Percentiles rank a stretch among this genome's conserved stretches.
phyloP scores from a whole-genome alignment of 2,888 invertebrate species.

The Horisme vitalbata region DNA sequence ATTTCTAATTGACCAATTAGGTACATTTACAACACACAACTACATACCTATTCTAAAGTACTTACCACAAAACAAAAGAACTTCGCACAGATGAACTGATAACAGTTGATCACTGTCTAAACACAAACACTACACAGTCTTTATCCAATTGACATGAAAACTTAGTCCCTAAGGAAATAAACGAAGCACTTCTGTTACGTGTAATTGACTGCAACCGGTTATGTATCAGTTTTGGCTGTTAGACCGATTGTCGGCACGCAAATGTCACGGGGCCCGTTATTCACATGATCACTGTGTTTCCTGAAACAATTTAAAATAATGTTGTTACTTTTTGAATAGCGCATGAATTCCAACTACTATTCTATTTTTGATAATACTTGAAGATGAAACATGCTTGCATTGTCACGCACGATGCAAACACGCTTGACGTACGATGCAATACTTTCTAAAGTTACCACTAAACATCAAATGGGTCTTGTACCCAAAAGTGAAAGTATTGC shows the following conservation, averaged over 20 bases:
- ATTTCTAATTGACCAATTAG: no score
- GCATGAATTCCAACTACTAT: background rate
- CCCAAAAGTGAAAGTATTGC: no score
- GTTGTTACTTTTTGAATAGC: slow-evolving; percentile 6
- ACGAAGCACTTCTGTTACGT: slow-evolving; percentile 10
- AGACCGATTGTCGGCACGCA: slow-evolving; percentile 54
- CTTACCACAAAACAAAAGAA: slow-evolving; percentile 15
- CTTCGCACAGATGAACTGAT: slow-evolving; percentile 1
- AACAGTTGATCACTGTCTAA: background rate
- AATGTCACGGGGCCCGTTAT: slow-evolving; percentile 54
- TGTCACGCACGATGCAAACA: no score
- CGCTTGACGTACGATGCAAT: no score
- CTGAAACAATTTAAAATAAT: slow-evolving; percentile 47
- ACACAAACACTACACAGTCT: slow-evolving; percentile 7
- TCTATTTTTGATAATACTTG: no score
- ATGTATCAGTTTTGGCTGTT: slow-evolving; percentile 37
- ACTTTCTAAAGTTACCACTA: no score
- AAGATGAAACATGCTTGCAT: no score
- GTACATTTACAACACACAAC: no score
- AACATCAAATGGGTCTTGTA: no score
- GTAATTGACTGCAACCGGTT: slow-evolving; percentile 52
- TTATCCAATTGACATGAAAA: background rate
- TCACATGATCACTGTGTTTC: slow-evolving; percentile 39
- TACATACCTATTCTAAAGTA: no score
- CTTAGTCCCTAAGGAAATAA: background rate